A percentile compares a stretch with the other conserved stretches of the same genome.
Evolutionary conservation across 2,797 vertebrate genomes (phyloP).

Genomic region (Acanthiza pusilla): DNA sequence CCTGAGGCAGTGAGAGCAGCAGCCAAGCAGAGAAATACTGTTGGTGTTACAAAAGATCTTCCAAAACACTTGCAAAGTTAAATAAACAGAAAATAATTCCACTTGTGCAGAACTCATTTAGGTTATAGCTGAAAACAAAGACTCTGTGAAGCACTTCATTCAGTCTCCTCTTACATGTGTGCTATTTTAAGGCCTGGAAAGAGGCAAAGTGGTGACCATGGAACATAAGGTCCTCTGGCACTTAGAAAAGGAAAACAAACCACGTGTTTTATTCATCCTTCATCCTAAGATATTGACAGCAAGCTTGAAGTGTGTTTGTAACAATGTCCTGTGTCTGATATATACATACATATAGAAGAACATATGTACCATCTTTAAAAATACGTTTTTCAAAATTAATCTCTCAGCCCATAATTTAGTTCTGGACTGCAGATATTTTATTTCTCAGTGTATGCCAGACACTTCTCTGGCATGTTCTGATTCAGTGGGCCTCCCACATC

Average conservation of each 20-base stretch:
- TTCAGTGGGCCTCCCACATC: background rate
- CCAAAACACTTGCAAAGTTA: slow-evolving; percentile 38
- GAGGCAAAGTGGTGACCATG: background rate
- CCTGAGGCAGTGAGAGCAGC: background rate
- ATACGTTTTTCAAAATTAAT: slow-evolving; percentile 1
- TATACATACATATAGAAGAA: background rate
- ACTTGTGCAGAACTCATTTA: slow-evolving; percentile 34
- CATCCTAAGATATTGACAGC: background rate
- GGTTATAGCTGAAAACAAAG: background rate
- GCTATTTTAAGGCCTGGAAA: slow-evolving; percentile 12
- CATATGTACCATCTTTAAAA: background rate
- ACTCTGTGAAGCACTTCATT: slow-evolving; percentile 1
- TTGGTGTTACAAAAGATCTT: slow-evolving; percentile 1
- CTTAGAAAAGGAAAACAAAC: background rate
- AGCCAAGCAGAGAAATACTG: slow-evolving; percentile 23
- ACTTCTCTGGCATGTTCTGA: background rate
- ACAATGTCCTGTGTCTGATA: background rate
- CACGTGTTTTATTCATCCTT: background rate
- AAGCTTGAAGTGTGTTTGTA: background rate
- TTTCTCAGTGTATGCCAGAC: background rate
- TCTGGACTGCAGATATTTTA: background rate
- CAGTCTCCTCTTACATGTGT: background rate
- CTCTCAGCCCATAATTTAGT: background rate
- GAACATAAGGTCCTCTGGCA: background rate
- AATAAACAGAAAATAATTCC: slow-evolving; percentile 21